A percentile compares a stretch with the other conserved stretches of the same genome.
Evolutionary conservation across 2,888 invertebrate genomes (phyloP).

Genomic region (Cinara cedri): DNA sequence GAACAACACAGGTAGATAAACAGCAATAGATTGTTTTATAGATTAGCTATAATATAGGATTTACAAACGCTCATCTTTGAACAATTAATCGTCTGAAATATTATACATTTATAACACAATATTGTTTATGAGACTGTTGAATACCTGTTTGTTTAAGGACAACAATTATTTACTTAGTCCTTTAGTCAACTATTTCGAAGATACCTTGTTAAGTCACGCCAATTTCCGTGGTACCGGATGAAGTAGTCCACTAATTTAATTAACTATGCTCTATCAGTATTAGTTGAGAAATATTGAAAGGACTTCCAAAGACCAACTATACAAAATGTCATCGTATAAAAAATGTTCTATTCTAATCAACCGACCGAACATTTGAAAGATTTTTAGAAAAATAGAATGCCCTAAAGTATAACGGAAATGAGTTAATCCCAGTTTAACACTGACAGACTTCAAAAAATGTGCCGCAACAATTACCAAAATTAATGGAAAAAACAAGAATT

Average conservation of each 20-base stretch:
- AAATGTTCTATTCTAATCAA: not conserved
- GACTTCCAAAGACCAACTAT: not conserved
- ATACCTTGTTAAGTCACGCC: not conserved
- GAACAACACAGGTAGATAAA: too few species aligned
- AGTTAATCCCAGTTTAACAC: not conserved
- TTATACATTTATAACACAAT: too few species aligned
- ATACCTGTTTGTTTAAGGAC: not conserved
- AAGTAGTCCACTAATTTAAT: not conserved
- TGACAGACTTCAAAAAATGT: not conserved
- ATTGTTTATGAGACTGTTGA: not conserved
- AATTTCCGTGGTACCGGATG: not conserved
- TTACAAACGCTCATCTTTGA: too few species aligned
- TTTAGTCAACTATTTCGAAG: not conserved
- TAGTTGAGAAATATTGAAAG: not conserved
- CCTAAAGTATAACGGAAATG: not conserved
- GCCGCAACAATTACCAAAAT: not conserved
- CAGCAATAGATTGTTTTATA: too few species aligned
- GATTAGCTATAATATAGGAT: too few species aligned
- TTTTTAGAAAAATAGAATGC: constrained; percentile 3
- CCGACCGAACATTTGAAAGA: not conserved
- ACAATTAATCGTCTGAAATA: too few species aligned
- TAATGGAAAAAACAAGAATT: too few species aligned
- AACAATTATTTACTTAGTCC: not conserved
- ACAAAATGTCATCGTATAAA: not conserved
- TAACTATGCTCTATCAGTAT: too few species aligned